Percentiles rank a stretch among this genome's conserved stretches.
Conservation (phyloP, 2,113 vertebrate genomes). For the Tylochromis polylepis region DNA sequence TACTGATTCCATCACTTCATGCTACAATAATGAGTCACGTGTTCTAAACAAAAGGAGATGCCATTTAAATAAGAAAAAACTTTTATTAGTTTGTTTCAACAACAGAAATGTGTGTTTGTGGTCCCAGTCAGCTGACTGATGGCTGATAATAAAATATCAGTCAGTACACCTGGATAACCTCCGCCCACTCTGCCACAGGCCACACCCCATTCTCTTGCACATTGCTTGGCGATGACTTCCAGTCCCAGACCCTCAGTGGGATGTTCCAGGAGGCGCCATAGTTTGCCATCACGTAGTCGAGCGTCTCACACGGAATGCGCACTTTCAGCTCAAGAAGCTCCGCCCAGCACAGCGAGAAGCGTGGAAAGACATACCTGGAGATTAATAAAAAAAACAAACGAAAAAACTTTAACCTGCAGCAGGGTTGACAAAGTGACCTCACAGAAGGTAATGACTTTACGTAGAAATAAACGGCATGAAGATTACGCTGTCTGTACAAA, state of each 20-base stretch:
- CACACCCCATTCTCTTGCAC: slow-evolving; percentile 59
- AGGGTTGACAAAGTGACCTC: background rate
- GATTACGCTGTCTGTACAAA: too few species aligned
- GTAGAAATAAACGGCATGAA: background rate
- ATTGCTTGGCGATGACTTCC: slow-evolving; percentile 61
- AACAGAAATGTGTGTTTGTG: background rate
- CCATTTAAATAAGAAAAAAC: background rate
- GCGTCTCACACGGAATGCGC: slow-evolving; percentile 48
- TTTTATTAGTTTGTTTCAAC: background rate
- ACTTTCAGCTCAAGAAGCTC: slow-evolving; percentile 61
- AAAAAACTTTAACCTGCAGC: background rate
- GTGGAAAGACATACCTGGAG: slow-evolving; percentile 54
- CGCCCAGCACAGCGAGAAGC: slow-evolving; percentile 58
- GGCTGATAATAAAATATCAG: background rate
- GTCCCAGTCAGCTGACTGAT: background rate
- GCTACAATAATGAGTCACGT: background rate
- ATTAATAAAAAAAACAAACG: background rate
- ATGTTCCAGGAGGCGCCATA: slow-evolving; percentile 51
- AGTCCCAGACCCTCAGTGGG: slow-evolving; percentile 55
- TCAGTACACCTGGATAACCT: slow-evolving; percentile 61
- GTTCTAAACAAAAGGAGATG: background rate
- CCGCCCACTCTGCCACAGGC: slow-evolving; percentile 42
- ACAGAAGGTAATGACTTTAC: background rate
- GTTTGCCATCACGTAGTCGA: slow-evolving; percentile 53
- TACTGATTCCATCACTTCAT: background rate